Base-by-base conservation (phyloP, 1,140 invertebrate genomes). In the Diabrotica virgifera region DNA sequence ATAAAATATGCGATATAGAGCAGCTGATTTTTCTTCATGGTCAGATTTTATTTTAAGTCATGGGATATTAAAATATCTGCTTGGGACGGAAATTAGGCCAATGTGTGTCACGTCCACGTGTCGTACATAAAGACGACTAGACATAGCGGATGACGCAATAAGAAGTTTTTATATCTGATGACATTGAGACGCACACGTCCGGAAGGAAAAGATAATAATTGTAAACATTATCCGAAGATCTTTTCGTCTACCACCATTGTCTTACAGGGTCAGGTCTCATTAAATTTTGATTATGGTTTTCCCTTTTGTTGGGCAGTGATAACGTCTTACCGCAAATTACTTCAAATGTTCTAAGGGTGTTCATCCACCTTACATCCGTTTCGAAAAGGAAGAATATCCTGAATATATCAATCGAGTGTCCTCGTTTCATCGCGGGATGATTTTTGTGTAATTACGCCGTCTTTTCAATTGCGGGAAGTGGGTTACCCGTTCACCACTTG, bases 311-410 rank as follows among this genome's bases (percentile, higher is more conserved):
- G n/a, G 40, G 2, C 37, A 54, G 9, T 57, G 55, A 57, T 57
- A 57, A 63, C 56, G 62, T 63, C 61, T 57, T 37, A 67, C 65
- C 65, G 62, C 65, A 67, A 67, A 59, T 59, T 59, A 56, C 52
- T 38, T 61, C 38, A 54, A 14, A 58, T 54, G 6, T 37, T 38
- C 11, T 35, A 53, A 36, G 64, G 64, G 64, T 67, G 61, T 10
- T n/a, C 65, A 67, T 63, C 65, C 62, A 67, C 65, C 65, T 59
- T 67, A 59, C 57, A 67, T 67, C 65, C 65, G 63, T 61, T 67
- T 37, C 8, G 9, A 37, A 35, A 57, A 11, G 14, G 40, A 46
- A 10, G 24, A 24, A 46, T 46, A 46, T 46, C 40, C 40, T 46
- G 40, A 46, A 46, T 46, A 46, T 46, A 46, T 46, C 40, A 46